phyloP scores from a whole-genome alignment of 2,888 invertebrate species.

The Drosophila falleni region DNA sequence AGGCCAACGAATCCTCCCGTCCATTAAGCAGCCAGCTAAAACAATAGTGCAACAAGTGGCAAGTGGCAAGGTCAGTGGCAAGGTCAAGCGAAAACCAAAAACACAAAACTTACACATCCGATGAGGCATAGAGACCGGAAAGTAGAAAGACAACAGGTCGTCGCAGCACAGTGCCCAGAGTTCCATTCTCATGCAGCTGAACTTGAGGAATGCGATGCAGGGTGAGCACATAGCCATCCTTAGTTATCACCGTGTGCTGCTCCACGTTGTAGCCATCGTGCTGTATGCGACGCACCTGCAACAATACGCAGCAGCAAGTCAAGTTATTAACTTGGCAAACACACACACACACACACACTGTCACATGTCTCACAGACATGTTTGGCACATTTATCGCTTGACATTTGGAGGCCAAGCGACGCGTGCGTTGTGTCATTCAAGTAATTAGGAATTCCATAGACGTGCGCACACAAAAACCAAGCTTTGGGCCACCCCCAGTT shows the following conservation, averaged over 20 bases:
- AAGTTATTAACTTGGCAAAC: slow-evolving; percentile 33
- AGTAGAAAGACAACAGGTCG: slow-evolving; percentile 83
- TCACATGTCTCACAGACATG: slow-evolving; percentile 8
- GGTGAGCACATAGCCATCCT: slow-evolving; percentile 83
- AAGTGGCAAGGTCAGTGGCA: slow-evolving; percentile 12
- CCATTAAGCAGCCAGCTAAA: slow-evolving; percentile 82
- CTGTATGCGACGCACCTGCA: slow-evolving; percentile 83
- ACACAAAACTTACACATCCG: slow-evolving; percentile 75
- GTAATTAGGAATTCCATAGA: slow-evolving; percentile 69
- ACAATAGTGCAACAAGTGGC: background rate
- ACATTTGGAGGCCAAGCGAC: slow-evolving; percentile 78
- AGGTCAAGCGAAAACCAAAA: slow-evolving; percentile 11
- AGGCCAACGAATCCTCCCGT: slow-evolving; percentile 83
- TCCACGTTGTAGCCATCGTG: slow-evolving; percentile 85
- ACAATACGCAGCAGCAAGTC: slow-evolving; percentile 36
- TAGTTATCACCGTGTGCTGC: slow-evolving; percentile 87
- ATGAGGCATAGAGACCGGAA: slow-evolving; percentile 83
- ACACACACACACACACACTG: slow-evolving; percentile 26
- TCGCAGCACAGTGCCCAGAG: slow-evolving; percentile 58
- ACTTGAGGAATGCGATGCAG: slow-evolving; percentile 83
- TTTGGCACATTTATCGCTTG: slow-evolving; percentile 72
- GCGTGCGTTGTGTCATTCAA: slow-evolving; percentile 78
- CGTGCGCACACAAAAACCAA: slow-evolving; percentile 24
- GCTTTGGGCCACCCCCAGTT: slow-evolving; percentile 27
- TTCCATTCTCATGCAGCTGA: slow-evolving; percentile 54